Percentiles rank a stretch among this genome's conserved stretches.
These are phyloP conservation scores for Nothocercus julius DNA, from an alignment of 2,113 vertebrate genomes.

Conservation along the genomic window DNA sequence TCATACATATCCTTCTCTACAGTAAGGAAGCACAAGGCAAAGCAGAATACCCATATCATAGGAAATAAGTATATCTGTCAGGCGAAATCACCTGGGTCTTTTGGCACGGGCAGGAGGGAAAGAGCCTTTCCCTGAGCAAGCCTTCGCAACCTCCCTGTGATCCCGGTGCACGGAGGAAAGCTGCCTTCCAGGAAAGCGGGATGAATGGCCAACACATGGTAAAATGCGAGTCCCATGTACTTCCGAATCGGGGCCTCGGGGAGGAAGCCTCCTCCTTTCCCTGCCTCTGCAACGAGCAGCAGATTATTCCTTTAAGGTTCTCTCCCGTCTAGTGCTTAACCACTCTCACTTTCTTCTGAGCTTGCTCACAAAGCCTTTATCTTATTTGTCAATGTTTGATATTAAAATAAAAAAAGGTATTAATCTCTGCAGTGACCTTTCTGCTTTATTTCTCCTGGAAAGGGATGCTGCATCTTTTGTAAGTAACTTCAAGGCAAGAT, in stretches of 20 bases:
- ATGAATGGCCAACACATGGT: background rate
- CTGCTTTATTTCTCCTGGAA: conserved; percentile 67
- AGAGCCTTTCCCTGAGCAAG: background rate
- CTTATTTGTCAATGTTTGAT: conserved; percentile 78
- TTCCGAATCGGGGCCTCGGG: background rate
- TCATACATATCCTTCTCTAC: rapidly evolving
- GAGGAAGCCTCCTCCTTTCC: background rate
- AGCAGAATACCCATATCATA: background rate
- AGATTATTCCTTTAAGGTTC: background rate
- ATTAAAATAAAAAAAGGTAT: conserved; percentile 76
- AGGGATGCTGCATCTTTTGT: conserved; percentile 69
- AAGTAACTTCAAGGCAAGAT: conserved; percentile 75
- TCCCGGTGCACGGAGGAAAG: background rate
- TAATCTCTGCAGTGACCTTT: conserved; percentile 78
- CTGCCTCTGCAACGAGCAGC: background rate
- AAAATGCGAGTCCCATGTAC: background rate
- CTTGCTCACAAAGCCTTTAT: conserved; percentile 62
- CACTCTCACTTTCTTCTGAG: conserved; percentile 48
- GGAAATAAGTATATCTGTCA: background rate
- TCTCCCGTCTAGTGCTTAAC: background rate
- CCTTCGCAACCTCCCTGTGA: background rate
- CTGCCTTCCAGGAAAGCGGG: background rate
- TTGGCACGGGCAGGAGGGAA: background rate
- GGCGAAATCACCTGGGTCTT: background rate
- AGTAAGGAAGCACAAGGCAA: background rate